Conservation (phyloP, 1,140 invertebrate species). For the Hyphantria cunea region DNA sequence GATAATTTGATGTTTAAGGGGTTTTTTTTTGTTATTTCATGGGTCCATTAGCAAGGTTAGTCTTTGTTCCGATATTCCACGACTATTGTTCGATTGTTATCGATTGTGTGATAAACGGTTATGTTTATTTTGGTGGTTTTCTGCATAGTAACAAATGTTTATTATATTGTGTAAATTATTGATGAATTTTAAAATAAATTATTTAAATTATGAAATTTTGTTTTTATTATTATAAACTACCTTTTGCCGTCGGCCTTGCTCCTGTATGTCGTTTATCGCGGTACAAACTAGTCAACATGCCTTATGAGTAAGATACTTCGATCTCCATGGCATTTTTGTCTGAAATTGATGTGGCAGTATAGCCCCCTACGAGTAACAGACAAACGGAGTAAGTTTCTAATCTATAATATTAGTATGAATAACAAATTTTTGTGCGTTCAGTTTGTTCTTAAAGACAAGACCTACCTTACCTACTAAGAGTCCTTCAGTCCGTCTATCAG, state of each 20-base stretch:
- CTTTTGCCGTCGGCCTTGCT: not conserved
- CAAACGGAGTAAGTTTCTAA: no score
- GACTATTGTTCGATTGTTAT: constrained; percentile 29
- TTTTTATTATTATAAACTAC: constrained; percentile 2
- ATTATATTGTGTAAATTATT: constrained; percentile 49
- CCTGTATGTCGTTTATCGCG: not conserved
- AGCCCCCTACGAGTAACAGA: no score
- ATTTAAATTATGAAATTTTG: constrained; percentile 34
- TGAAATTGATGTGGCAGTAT: no score
- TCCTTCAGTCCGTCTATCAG: no score
- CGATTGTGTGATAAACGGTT: constrained; percentile 41
- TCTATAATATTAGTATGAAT: no score
- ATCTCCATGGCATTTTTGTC: no score
- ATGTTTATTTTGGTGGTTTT: constrained; percentile 33
- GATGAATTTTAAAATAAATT: constrained; percentile 50
- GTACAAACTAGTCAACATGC: no score
- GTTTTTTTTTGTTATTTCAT: constrained; percentile 8
- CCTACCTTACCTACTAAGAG: no score
- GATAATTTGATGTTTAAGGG: no score
- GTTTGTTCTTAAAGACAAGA: no score
- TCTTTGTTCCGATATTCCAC: constrained; percentile 22
- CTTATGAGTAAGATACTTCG: no score
- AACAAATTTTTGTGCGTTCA: no score
- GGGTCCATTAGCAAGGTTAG: constrained; percentile 9
- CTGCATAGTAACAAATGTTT: constrained; percentile 41